Evolutionary conservation across 1,140 invertebrate genomes (phyloP).

Genomic region (Samia ricini): DNA sequence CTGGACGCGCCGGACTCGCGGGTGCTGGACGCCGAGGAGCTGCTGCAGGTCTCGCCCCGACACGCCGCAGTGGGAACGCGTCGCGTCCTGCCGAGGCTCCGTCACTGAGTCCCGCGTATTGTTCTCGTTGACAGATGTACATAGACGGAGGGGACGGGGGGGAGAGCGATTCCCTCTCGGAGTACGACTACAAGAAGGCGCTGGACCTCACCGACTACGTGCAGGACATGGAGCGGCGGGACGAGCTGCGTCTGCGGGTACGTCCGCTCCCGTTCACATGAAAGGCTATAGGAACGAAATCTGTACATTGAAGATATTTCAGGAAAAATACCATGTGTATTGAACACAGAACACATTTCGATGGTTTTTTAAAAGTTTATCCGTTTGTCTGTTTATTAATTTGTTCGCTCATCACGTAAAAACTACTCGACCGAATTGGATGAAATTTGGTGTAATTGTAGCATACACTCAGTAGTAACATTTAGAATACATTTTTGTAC

Average conservation of each 20-base stretch:
- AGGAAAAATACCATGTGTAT: too few relatives aligned
- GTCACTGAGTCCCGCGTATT: too few relatives aligned
- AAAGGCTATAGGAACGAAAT: too few relatives aligned
- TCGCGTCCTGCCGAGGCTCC: too few relatives aligned
- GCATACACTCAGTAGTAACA: too few relatives aligned
- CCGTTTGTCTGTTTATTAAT: too few relatives aligned
- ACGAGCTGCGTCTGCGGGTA: conserved; percentile 47
- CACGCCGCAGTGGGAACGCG: neutral
- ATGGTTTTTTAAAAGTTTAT: neutral
- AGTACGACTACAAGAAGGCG: conserved; percentile 69
- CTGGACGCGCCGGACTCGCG: conserved; percentile 33
- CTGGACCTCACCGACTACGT: conserved; percentile 63
- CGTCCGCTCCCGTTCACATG: neutral
- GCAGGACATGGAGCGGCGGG: conserved; percentile 42
- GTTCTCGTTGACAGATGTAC: conserved; percentile 54
- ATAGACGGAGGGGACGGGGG: conserved; percentile 46
- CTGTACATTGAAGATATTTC: too few relatives aligned
- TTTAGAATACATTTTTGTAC: too few relatives aligned
- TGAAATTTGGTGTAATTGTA: too few relatives aligned
- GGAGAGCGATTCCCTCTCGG: conserved; percentile 45
- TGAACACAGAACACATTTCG: too few relatives aligned
- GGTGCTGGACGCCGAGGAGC: conserved; percentile 49
- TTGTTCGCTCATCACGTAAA: too few relatives aligned
- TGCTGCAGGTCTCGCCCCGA: conserved; percentile 49
- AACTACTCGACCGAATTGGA: too few relatives aligned